Conservation (phyloP, 1,140 invertebrate species). For the Bicyclus anynana region DNA sequence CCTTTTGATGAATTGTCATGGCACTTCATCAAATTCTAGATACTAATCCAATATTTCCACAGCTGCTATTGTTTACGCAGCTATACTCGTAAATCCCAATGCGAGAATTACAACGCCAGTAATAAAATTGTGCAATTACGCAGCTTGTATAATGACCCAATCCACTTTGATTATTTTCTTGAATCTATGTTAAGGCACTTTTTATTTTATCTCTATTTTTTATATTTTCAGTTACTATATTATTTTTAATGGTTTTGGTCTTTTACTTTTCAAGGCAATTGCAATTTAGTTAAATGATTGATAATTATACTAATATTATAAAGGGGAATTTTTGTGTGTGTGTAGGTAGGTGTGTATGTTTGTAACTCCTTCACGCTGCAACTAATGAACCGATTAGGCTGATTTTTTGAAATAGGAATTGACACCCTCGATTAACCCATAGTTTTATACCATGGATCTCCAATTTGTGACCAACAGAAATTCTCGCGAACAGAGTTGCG, state of each 20-base stretch:
- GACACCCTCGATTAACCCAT: too few relatives aligned
- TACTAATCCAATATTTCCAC: constrained; percentile 1
- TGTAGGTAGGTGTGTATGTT: too few relatives aligned
- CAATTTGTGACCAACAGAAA: too few relatives aligned
- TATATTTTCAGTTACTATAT: background rate
- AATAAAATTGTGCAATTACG: background rate
- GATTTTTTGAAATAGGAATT: too few relatives aligned
- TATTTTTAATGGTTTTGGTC: background rate
- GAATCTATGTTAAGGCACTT: background rate
- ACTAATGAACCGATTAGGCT: too few relatives aligned
- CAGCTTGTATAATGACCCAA: background rate
- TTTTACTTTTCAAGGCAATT: too few relatives aligned
- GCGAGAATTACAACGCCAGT: background rate
- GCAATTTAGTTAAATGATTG: too few relatives aligned
- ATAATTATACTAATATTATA: too few relatives aligned
- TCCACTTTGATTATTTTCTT: background rate
- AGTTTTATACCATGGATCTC: too few relatives aligned
- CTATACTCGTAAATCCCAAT: background rate
- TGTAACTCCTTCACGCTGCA: too few relatives aligned
- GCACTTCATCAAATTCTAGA: background rate
- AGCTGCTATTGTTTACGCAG: constrained; percentile 1
- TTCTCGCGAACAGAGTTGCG: too few relatives aligned
- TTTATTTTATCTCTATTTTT: background rate
- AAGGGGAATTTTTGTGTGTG: too few relatives aligned
- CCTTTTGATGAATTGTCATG: background rate